phyloP scores from a whole-genome alignment of 2,888 invertebrate genomes.

The Agriopis aurantiaria region DNA sequence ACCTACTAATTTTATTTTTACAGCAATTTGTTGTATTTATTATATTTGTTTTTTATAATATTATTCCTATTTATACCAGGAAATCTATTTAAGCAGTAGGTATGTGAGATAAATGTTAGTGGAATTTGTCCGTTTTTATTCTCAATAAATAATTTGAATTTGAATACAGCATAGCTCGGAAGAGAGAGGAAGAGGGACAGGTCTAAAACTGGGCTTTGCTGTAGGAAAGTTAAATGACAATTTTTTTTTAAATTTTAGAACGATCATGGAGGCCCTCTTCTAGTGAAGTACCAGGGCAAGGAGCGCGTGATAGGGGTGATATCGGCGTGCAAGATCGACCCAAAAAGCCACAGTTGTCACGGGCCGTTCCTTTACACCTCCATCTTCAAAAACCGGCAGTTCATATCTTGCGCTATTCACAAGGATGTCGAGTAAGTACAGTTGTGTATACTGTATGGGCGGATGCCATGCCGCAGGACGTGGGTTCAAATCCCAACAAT shows the following conservation, averaged over 20 bases:
- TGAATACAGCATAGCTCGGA: too few relatives aligned
- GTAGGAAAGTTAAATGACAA: neutral
- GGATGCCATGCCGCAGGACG: too few relatives aligned
- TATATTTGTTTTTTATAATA: too few relatives aligned
- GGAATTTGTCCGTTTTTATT: too few relatives aligned
- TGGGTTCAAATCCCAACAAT: too few relatives aligned
- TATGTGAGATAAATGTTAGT: too few relatives aligned
- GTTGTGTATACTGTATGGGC: neutral
- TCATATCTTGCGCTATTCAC: conserved; percentile 76
- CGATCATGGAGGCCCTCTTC: conserved; percentile 78
- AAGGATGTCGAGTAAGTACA: conserved; percentile 76
- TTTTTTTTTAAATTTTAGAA: conserved; percentile 57
- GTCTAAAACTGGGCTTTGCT: neutral
- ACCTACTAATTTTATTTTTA: too few relatives aligned
- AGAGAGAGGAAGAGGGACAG: neutral
- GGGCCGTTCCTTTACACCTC: conserved; percentile 82
- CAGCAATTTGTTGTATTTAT: too few relatives aligned
- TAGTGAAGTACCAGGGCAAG: conserved; percentile 72
- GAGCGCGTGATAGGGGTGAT: conserved; percentile 77
- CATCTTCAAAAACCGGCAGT: conserved; percentile 75
- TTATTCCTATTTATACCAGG: too few relatives aligned
- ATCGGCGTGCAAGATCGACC: conserved; percentile 81
- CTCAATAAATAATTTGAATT: too few relatives aligned
- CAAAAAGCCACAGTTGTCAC: conserved; percentile 77
- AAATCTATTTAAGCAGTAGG: too few relatives aligned